Conservation (phyloP, 2,113 vertebrate species). For the Solea solea region DNA sequence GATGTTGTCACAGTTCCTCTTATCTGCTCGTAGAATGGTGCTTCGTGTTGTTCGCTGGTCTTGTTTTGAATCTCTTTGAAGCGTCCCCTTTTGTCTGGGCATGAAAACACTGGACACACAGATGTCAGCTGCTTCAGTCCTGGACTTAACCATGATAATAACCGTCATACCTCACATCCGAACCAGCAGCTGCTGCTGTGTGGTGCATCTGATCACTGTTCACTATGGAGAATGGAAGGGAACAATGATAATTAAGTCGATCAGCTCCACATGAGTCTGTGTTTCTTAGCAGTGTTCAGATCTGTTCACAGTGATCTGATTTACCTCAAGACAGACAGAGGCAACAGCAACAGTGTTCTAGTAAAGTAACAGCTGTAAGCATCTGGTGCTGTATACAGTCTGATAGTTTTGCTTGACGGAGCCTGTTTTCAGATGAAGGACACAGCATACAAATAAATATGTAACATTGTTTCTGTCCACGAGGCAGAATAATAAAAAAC, state of each 20-base stretch:
- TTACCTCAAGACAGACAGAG: too few species aligned
- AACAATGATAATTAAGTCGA: background rate
- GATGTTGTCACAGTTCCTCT: constrained; percentile 13
- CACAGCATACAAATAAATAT: too few species aligned
- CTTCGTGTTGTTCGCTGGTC: background rate
- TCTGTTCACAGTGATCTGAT: too few species aligned
- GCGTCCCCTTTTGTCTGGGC: constrained; percentile 14
- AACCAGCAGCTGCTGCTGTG: constrained; percentile 24
- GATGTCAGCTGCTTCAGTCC: constrained; percentile 40
- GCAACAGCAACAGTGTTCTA: too few species aligned
- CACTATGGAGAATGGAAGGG: constrained; percentile 6
- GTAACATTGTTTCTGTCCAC: too few species aligned
- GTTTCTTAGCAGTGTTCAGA: too few species aligned
- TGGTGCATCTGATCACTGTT: constrained; percentile 33
- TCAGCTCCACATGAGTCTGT: too few species aligned
- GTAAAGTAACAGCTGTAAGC: too few species aligned
- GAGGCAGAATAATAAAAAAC: too few species aligned
- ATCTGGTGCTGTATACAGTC: too few species aligned
- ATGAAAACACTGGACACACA: constrained; percentile 30
- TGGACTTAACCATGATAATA: constrained; percentile 13
- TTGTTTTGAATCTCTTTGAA: constrained; percentile 41
- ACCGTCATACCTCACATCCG: background rate
- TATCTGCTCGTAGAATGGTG: background rate
- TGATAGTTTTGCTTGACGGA: too few species aligned
- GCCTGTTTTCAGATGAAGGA: too few species aligned